Evolutionary conservation across 2,888 invertebrate species (phyloP).

Genomic region (Agriopis leucophaearia): DNA sequence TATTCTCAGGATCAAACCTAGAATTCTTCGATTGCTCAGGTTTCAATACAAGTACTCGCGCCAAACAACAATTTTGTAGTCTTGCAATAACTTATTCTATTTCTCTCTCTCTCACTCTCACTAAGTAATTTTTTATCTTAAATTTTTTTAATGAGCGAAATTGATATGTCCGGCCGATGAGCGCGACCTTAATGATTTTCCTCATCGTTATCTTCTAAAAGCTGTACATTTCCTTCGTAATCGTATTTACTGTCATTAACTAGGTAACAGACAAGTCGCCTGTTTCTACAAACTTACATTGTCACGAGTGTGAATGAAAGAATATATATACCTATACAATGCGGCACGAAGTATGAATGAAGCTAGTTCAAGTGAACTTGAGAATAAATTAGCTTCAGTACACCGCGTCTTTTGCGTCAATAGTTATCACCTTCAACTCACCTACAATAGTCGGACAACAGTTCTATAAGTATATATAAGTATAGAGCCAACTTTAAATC

Average conservation of each 20-base stretch:
- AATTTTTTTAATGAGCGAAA: too few relatives aligned
- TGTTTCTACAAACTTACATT: slow-evolving; percentile 23
- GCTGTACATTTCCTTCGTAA: background rate
- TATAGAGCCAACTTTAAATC: slow-evolving; percentile 2
- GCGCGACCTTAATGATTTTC: background rate
- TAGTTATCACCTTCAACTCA: slow-evolving; percentile 47
- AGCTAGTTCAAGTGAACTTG: slow-evolving; percentile 52
- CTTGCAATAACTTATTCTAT: too few relatives aligned
- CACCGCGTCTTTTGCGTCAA: slow-evolving; percentile 48
- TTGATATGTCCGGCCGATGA: too few relatives aligned
- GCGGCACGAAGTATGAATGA: slow-evolving; percentile 61
- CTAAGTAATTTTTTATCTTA: too few relatives aligned
- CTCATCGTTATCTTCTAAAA: background rate
- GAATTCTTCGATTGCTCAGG: too few relatives aligned
- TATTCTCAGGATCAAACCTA: too few relatives aligned
- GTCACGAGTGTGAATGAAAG: slow-evolving; percentile 52
- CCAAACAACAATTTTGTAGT: too few relatives aligned
- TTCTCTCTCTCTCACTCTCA: too few relatives aligned
- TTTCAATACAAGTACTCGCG: too few relatives aligned
- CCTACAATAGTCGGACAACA: slow-evolving; percentile 42
- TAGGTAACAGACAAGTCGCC: slow-evolving; percentile 11
- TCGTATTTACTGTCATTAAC: background rate
- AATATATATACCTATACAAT: slow-evolving; percentile 63
- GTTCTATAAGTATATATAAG: slow-evolving; percentile 13
- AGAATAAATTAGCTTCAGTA: slow-evolving; percentile 51